A percentile compares a stretch with the other conserved stretches of the same genome.
phyloP scores from a whole-genome alignment of 2,888 invertebrate genomes.

The Marronus borbonicus region DNA sequence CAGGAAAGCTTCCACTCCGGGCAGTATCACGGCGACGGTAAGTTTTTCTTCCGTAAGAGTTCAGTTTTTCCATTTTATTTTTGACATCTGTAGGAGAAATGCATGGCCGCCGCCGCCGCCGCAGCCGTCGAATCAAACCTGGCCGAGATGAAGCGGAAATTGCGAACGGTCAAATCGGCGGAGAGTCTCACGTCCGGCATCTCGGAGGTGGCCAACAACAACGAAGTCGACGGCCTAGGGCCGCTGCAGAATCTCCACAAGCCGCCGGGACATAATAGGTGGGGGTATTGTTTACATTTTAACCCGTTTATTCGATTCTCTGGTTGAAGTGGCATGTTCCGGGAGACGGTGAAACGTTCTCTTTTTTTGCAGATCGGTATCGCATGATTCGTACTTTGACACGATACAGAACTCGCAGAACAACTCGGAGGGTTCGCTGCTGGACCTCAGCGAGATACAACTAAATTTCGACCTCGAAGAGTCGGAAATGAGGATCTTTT shows the following conservation, averaged over 20 bases:
- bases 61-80: no score
- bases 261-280: constrained; percentile 73
- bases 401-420: constrained; percentile 76
- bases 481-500: constrained; percentile 89
- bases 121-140: constrained; percentile 67
- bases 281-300: constrained; percentile 22
- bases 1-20: constrained; percentile 73
- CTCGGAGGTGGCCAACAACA: constrained; percentile 65
- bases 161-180: constrained; percentile 81
- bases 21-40: constrained; percentile 64
- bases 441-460: constrained; percentile 88
- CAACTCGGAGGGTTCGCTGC: constrained; percentile 69
- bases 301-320: no score
- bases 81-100: constrained; percentile 64
- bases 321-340: no score
- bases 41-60: constrained; percentile 51
- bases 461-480: constrained; percentile 89
- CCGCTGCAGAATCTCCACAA: constrained; percentile 69
- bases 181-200: constrained; percentile 76
- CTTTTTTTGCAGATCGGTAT: constrained; percentile 77
- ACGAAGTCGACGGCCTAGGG: constrained; percentile 67
- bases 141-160: constrained; percentile 70
- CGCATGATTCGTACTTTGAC: constrained; percentile 96
- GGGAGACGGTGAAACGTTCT: no score
- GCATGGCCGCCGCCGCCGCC: constrained; percentile 52